Evolutionary conservation across 92 coral and sea anemone species (phyloP), one percentile per base, ranked within the genome.

Genomic region (Paragorgia papillata): DNA sequence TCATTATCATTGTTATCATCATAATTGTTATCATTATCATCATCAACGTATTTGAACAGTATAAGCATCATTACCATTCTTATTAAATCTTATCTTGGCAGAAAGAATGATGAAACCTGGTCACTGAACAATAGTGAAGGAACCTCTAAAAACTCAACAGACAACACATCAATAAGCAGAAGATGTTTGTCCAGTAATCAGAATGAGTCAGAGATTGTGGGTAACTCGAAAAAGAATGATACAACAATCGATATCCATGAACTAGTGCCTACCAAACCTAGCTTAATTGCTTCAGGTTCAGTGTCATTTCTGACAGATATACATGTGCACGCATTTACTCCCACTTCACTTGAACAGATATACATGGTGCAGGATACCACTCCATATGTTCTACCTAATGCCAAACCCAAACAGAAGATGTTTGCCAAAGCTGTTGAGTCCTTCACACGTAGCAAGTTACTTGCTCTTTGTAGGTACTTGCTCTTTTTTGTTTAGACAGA

Each of bases 251-350:
- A 46, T 15, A 15, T 46, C 7, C 54, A 68, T 12, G 20, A 41
- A 13, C 21, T 59, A 9, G 8, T 15, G 1, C 13, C 58, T 26
- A 68, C 13, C 32, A 44, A 59, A 19, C 19, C 5, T 0, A 57
- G 37, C 15, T 44, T n/a, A 43, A 7, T 0, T 5, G 9, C 30
- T 2, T 25, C 75, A 0, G 75, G 75, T 1, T 68, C 75, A 21
- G 75, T 68, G 41, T 68, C 75, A 26, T 46, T 44, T 26, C 50
- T 68, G 12, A 58, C 58, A 9, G 75, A 68, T 12, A 1, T 68
- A 13, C 54, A 49, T 49, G 14, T 29, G 8, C 28, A 64, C 15
- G 54, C 12, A 13, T 68, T 44, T 33, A 49, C 54, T 1, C 19
- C 13, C 61, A 55, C 29, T 12, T 55, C 29, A n/a, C n/a, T n/a